Base-by-base conservation (phyloP, 2,113 vertebrate genomes). In the Gambusia affinis region DNA sequence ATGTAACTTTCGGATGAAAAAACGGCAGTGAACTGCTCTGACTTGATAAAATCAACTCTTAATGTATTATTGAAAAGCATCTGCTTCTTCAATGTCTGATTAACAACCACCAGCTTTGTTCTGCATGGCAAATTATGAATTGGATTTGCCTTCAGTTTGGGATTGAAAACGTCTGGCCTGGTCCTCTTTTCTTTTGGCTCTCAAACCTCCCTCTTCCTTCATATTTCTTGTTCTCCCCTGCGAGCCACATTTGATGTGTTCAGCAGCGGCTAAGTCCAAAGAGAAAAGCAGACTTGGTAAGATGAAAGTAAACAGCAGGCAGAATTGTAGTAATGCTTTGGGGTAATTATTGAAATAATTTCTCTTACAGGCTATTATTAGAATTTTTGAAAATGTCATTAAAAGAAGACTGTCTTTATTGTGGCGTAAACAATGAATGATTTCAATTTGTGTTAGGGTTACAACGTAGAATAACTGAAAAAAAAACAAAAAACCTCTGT, bases 31-130 rank as follows among this genome's bases (percentile, higher is more conserved):
- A 28, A 75, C 68, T 69, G 2, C 29, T 44, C 39, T 70, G 19
- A 42, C 51, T 39, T 2, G 66, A 64, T 8, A 1, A n/a, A n/a
- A 69, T 75, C 54, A 57, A n/a, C 51, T 57, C 15, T 33, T 19
- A 60, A 78, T 81, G 60, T 10, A 19, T 76, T 71, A 73, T 75
- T 70, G 39, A 82, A 60, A 62, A 35, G 4, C 17, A 2, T 15
- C 0, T 29, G 27, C 60, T 77, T 69, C 31, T 67, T 51, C 39
- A 71, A 78, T 70, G 77, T 78, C 77, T 85, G 80, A 73, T 86
- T 71, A 84, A 71, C 69, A 31, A 19, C 28, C 72, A 63, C 57
- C 70, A 10, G 63, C 73, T 80, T 15, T 70, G 57, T 63, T 72
- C 65, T 39, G 29, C 67, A 11, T 73, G 39, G 77, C 76, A 70